These are phyloP conservation scores for Pogonophryne albipinna DNA, from an alignment of 2,797 vertebrate species.

Conservation along the genomic window DNA sequence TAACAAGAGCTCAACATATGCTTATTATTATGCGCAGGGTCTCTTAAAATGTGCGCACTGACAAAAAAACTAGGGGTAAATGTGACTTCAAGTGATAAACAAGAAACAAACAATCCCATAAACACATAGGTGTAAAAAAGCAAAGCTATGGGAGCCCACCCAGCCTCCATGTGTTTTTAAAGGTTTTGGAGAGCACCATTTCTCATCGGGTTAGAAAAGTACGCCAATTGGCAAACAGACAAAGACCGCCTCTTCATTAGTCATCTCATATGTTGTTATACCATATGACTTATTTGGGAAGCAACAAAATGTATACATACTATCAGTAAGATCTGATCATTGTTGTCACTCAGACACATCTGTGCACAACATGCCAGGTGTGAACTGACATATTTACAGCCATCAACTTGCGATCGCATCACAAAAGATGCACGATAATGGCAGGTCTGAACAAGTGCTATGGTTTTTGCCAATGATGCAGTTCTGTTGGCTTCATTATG, in stretches of 20 bases:
- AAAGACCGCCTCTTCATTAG: too few species aligned
- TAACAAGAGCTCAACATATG: neutral
- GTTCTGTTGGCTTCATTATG: neutral
- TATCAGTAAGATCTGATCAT: too few species aligned
- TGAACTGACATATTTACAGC: too few species aligned
- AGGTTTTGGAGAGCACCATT: neutral
- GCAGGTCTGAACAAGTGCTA: too few species aligned
- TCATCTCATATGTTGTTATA: too few species aligned
- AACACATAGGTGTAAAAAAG: slow-evolving; percentile 55
- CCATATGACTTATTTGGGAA: too few species aligned
- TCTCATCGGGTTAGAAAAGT: neutral
- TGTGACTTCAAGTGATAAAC: slow-evolving; percentile 26
- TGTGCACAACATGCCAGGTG: too few species aligned
- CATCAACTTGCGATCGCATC: too few species aligned
- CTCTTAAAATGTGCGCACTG: slow-evolving; percentile 22
- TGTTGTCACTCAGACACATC: too few species aligned
- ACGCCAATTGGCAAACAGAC: too few species aligned
- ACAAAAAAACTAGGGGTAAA: slow-evolving; percentile 6
- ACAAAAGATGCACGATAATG: too few species aligned
- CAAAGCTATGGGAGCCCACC: slow-evolving; percentile 15
- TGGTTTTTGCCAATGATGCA: neutral
- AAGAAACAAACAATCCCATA: slow-evolving; percentile 38
- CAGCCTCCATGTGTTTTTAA: slow-evolving; percentile 22
- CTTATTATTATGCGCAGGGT: slow-evolving; percentile 31
- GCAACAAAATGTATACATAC: too few species aligned